Evolutionary conservation across 2,113 vertebrate species (phyloP).

Genomic region (Zeus faber): DNA sequence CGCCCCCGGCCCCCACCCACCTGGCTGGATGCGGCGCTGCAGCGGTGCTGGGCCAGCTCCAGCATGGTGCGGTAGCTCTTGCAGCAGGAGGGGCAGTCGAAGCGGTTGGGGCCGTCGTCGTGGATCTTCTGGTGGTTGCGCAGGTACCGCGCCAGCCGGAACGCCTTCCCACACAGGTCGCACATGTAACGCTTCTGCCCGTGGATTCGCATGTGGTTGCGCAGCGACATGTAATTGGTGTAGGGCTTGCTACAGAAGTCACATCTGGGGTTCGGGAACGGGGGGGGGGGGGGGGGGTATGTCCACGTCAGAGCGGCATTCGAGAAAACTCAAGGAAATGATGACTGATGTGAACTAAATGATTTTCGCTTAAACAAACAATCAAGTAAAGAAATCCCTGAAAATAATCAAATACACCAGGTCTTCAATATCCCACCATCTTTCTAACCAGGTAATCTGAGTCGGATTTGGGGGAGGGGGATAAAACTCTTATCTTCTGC

Average conservation of each 20-base stretch:
- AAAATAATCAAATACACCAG: too few relatives aligned
- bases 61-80: constrained; percentile 80
- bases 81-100: constrained; percentile 80
- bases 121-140: constrained; percentile 81
- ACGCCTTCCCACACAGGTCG: constrained; percentile 77
- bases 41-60: constrained; percentile 76
- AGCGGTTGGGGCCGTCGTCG: constrained; percentile 76
- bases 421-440: too few relatives aligned
- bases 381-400: too few relatives aligned
- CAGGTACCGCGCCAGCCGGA: constrained; percentile 77
- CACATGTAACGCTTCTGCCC: constrained; percentile 78
- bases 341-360: too few relatives aligned
- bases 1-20: constrained; percentile 36
- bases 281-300: too few relatives aligned
- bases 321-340: too few relatives aligned
- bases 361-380: too few relatives aligned
- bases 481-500: too few relatives aligned
- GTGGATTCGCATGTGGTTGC: constrained; percentile 79
- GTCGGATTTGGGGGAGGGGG: too few relatives aligned
- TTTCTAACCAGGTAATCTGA: too few relatives aligned
- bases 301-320: too few relatives aligned
- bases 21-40: constrained; percentile 66
- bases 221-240: constrained; percentile 78
- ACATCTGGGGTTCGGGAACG: constrained; percentile 70
- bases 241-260: constrained; percentile 80